Evolutionary conservation across 2,888 invertebrate species (phyloP), one percentile per base, ranked within the genome.

Genomic region (Acanthosepion pharaonis): DNA sequence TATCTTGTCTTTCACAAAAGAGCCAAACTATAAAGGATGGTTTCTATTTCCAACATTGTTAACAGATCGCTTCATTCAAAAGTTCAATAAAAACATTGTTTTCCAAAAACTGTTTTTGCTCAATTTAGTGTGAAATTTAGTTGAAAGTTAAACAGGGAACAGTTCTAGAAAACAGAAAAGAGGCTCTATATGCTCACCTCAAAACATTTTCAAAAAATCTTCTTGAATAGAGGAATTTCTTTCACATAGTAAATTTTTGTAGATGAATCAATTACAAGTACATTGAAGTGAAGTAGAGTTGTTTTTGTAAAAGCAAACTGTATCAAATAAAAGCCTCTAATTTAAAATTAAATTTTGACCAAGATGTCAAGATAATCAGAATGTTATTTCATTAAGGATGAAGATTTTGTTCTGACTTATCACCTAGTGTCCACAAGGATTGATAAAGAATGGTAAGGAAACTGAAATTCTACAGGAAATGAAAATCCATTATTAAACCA

Each of bases 11-110:
- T 59, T 78, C 8, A n/a, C 33, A 78, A 78, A 78, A 78, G 78
- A 78, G n/a, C 33, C 78, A 78, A 78, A 78, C 78, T n/a, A 78
- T 78, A 78, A 78, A 78, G 78, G 78, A 78, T 78, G n/a, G 78
- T 78, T 78, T n/a, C 78, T 33, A 78, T 78, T 78, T 78, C 15
- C 78, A 33, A 78, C 78, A 78, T 78, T 78, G n/a, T n/a, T 78
- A 9, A 33, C 78, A 33, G 78, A 78, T n/a, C n/a, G 18, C 78
- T 78, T 78, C 78, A 78, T 78, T 78, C 33, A n/a, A 78, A n/a
- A 15, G 23, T 78, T 18, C 33, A 78, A 78, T 78, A n/a, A 78
- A 55, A 28, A 78, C 18, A 33, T 78, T 78, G n/a, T 78, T 78
- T 78, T n/a, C 11, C 9, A 78, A 78, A 78, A 9, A 8, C 11